Percentiles rank a stretch among this genome's conserved stretches.
Evolutionary conservation across 35 echinoderm and acorn worm species (phyloP).

Genomic region (Strongylocentrotus purpuratus): DNA sequence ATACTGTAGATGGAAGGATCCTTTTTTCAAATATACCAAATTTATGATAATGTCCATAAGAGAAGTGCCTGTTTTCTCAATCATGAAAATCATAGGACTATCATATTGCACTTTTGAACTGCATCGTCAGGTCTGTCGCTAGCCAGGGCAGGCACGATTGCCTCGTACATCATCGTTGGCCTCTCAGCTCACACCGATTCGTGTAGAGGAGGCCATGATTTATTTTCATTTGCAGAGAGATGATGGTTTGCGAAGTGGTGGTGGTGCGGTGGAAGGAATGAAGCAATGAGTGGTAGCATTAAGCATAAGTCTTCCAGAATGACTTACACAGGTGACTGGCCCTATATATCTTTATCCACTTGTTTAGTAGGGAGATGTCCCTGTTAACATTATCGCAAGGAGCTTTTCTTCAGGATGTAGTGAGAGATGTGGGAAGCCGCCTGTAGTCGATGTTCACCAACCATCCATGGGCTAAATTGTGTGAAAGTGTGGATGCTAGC

Average conservation of each 20-base stretch:
- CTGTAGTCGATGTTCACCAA: background rate
- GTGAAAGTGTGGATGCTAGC: background rate
- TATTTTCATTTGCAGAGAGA: constrained; percentile 12
- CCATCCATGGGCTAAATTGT: background rate
- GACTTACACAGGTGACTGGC: background rate
- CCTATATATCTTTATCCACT: background rate
- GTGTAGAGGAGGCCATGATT: background rate
- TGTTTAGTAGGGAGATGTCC: background rate
- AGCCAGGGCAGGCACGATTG: background rate
- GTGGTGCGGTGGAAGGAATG: background rate
- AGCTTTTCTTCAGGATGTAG: background rate
- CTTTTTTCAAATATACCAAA: background rate
- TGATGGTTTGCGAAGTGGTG: background rate
- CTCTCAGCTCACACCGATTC: background rate
- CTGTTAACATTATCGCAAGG: background rate
- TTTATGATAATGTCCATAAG: background rate
- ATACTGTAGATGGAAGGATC: background rate
- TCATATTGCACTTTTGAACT: background rate
- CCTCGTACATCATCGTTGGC: background rate
- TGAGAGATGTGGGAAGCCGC: background rate
- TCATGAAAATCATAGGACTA: background rate
- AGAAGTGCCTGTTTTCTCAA: background rate
- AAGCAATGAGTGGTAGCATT: background rate
- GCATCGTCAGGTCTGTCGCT: background rate
- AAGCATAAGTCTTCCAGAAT: background rate